These are phyloP conservation scores for Neoitamus cyanurus DNA, from an alignment of 2,888 invertebrate genomes.

Conservation along the genomic window DNA sequence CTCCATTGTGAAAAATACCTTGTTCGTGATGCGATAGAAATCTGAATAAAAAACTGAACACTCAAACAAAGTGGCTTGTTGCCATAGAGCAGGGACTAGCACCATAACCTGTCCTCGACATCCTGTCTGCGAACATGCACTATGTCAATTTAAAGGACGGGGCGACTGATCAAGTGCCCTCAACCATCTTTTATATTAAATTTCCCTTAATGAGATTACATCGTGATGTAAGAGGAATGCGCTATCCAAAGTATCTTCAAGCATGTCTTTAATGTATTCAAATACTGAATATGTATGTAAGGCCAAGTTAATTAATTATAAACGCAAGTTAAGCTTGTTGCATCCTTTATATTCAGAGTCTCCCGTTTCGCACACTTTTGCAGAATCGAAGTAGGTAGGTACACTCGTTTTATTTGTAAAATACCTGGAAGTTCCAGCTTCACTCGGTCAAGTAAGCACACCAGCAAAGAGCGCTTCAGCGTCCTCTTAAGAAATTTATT, in stretches of 20 bases:
- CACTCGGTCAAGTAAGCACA: too few species aligned
- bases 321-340: background rate
- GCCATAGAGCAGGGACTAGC: conserved; percentile 38
- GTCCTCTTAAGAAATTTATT: too few species aligned
- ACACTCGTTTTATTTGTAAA: too few species aligned
- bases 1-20: conserved; percentile 41
- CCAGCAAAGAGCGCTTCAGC: too few species aligned
- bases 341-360: background rate
- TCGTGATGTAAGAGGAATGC: background rate
- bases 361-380: background rate
- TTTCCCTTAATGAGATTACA: background rate
- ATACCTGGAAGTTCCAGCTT: too few species aligned
- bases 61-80: conserved; percentile 41
- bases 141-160: background rate
- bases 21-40: conserved; percentile 31
- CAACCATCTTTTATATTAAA: background rate
- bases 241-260: background rate
- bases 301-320: background rate
- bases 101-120: conserved; percentile 39
- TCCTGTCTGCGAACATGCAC: conserved; percentile 10
- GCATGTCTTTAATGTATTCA: background rate
- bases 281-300: background rate
- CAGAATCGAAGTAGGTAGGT: background rate
- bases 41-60: conserved; percentile 20
- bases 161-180: conserved; percentile 4